phyloP scores from a whole-genome alignment of 2,797 vertebrate species.

The Orientallactaga sibirica region DNA sequence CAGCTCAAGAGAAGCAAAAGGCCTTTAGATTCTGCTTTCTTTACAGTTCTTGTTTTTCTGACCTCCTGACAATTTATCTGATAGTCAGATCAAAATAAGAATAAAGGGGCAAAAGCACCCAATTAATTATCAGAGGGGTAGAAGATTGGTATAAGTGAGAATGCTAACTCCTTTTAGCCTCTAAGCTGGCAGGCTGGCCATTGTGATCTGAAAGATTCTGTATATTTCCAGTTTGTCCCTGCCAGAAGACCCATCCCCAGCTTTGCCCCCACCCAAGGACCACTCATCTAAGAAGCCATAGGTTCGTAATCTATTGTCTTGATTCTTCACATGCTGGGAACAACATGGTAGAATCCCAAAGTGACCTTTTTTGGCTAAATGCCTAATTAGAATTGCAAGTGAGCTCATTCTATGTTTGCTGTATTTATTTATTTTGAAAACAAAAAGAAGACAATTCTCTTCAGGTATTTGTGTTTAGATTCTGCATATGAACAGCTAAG shows the following conservation, averaged over 20 bases:
- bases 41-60: background rate
- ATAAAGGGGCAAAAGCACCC: background rate
- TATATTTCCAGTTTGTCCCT: background rate
- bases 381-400: background rate
- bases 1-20: background rate
- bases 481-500: background rate
- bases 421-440: background rate
- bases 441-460: background rate
- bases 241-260: background rate
- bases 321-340: background rate
- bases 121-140: background rate
- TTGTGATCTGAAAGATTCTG: background rate
- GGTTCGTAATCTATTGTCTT: background rate
- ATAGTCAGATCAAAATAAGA: constrained; percentile 6
- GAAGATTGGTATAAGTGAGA: background rate
- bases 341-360: background rate
- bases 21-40: background rate
- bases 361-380: background rate
- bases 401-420: background rate
- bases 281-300: background rate
- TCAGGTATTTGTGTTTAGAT: background rate
- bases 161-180: background rate
- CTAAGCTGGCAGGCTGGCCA: background rate
- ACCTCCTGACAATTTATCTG: background rate
- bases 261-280: background rate